phyloP scores from a whole-genome alignment of 2,113 vertebrate genomes.

The Chionis minor region DNA sequence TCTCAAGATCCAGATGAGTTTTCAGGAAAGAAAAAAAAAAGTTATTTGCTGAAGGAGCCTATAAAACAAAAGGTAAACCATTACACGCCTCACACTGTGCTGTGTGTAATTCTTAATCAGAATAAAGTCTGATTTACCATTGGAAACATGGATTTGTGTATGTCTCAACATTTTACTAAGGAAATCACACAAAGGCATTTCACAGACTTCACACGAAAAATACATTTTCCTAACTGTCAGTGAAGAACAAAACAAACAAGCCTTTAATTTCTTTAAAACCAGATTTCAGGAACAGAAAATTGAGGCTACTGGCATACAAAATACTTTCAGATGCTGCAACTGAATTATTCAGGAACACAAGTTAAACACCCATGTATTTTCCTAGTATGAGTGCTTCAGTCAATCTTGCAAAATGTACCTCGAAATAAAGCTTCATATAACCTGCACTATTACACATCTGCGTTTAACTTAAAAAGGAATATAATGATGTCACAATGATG shows the following conservation, averaged over 20 bases:
- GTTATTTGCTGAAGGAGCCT: background rate
- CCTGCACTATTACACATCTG: background rate
- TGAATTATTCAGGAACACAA: background rate
- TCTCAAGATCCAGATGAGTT: background rate
- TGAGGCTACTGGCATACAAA: background rate
- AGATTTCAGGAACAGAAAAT: background rate
- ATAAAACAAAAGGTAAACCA: background rate
- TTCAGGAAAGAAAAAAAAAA: background rate
- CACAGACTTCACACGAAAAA: background rate
- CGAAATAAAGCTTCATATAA: background rate
- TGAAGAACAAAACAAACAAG: background rate
- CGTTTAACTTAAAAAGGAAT: background rate
- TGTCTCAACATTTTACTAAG: background rate
- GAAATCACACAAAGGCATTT: background rate
- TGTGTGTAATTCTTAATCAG: background rate
- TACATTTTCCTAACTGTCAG: background rate
- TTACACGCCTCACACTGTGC: background rate
- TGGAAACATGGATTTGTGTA: background rate
- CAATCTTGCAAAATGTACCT: background rate
- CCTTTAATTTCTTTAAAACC: background rate
- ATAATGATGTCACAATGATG: background rate
- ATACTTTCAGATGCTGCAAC: background rate
- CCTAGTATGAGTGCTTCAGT: background rate
- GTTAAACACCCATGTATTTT: background rate
- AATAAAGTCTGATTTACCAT: background rate